Percentiles rank a stretch among this genome's conserved stretches.
phyloP scores from a whole-genome alignment of 2,888 invertebrate species.

The Timandra comae region DNA sequence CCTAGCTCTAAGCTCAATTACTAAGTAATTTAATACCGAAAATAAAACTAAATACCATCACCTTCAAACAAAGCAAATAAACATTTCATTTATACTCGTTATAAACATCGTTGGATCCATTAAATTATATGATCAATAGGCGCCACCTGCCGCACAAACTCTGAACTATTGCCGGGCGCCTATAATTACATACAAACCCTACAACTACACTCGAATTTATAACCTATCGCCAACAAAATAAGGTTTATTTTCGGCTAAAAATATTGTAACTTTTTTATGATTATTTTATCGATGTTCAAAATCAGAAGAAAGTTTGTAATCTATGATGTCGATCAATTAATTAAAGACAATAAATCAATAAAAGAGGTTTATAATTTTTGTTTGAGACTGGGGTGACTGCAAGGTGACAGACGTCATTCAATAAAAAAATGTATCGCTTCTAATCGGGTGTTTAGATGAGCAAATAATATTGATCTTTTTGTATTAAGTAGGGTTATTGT shows the following conservation, averaged over 20 bases:
- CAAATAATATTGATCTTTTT: no score
- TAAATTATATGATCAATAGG: slow-evolving; percentile 53
- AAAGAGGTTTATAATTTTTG: slow-evolving; percentile 8
- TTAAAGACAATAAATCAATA: slow-evolving; percentile 25
- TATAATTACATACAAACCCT: slow-evolving; percentile 12
- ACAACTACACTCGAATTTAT: background rate
- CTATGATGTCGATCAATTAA: slow-evolving; percentile 24
- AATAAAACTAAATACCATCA: no score
- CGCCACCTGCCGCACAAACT: slow-evolving; percentile 46
- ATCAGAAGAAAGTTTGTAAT: slow-evolving; percentile 16
- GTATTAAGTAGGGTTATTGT: no score
- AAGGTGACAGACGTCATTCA: no score
- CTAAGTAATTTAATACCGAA: no score
- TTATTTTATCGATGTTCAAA: slow-evolving; percentile 19
- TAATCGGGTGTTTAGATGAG: no score
- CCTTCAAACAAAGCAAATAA: slow-evolving; percentile 26
- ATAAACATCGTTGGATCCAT: slow-evolving; percentile 43
- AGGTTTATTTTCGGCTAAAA: background rate
- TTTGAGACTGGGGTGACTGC: no score
- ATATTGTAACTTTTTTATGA: no score
- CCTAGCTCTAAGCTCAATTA: no score
- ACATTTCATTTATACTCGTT: slow-evolving; percentile 41
- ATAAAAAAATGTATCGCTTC: no score
- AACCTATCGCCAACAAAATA: background rate
- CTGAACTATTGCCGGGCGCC: no score